Base-by-base conservation (phyloP, 2,888 invertebrate species). In the Tetanocera ferruginea region DNA sequence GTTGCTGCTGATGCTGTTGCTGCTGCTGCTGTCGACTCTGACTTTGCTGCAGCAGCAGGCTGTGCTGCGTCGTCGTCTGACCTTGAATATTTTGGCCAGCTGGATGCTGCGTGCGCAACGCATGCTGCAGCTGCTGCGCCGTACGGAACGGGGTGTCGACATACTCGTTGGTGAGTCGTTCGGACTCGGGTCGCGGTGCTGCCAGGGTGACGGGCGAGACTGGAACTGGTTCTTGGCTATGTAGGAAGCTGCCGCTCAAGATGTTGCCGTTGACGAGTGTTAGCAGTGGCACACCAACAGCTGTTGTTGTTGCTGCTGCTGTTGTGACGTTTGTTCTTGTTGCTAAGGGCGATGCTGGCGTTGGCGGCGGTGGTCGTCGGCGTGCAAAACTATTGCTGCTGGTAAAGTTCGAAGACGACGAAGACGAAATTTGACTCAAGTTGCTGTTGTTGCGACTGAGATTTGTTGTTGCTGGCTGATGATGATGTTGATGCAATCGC, bases 81-180 rank as follows among this genome's bases (percentile, higher is more conserved):
- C 90, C 91, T 86, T 90, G 88, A 71, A 89, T 90, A 79, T 91
- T 90, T 86, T 88, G 88, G 49, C 89, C 89, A 79, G 88, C 88
- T 83, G 87, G 88, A 85, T 87, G 89, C 85, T 86, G 89, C 82
- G 88, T 86, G 80, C 90, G 91, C 84, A 90, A 90, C 83, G 90
- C 90, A 87, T 91, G 91, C 85, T 91, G 90, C 83, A 90, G 83
- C 80, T 86, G 86, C 77, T 83, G 84, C 79, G 91, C 90, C 79
- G 90, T 92, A 88, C 93, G 92, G 87, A 94, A 92, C 84, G 95
- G 96, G 83, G 96, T 95, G 90, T 97, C 97, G 91, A 97, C 96
- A 92, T 97, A 97, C 90, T 97, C 96, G 92, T 97, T 97, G 90
- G 94, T 94, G 89, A 94, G 93, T 88, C 97, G 93, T 89, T 96